Conservation (phyloP, 2,113 vertebrate genomes). For the Alectura lathami region DNA sequence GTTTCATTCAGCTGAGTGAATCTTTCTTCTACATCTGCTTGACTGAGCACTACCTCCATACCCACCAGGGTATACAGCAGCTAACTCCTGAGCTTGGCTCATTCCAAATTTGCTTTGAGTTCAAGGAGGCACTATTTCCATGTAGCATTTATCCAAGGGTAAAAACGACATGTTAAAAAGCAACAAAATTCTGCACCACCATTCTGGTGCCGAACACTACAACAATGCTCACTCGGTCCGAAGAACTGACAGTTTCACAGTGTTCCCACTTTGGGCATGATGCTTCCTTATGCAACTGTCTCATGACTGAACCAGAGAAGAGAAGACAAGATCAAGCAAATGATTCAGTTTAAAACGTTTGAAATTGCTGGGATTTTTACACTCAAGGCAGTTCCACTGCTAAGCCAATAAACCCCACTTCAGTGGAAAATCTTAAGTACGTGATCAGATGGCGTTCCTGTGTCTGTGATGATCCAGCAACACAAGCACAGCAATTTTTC, state of each 20-base stretch:
- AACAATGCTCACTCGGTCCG: neutral
- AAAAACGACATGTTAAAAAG: neutral
- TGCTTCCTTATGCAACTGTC: neutral
- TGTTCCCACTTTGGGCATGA: neutral
- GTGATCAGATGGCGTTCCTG: neutral
- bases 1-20: neutral
- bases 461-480: neutral
- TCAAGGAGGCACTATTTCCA: neutral
- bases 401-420: constrained; percentile 5
- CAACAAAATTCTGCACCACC: neutral
- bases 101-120: neutral
- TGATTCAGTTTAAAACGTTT: neutral
- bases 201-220: neutral
- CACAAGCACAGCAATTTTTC: neutral
- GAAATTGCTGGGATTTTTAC: neutral
- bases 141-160: neutral
- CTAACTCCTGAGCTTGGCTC: neutral
- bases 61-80: neutral
- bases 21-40: neutral
- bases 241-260: neutral
- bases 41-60: neutral
- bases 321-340: constrained; percentile 1
- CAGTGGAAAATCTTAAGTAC: neutral
- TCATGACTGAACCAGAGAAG: neutral
- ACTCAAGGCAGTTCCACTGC: neutral